Conservation (phyloP, 2,888 invertebrate species). For the Cabera pusaria region DNA sequence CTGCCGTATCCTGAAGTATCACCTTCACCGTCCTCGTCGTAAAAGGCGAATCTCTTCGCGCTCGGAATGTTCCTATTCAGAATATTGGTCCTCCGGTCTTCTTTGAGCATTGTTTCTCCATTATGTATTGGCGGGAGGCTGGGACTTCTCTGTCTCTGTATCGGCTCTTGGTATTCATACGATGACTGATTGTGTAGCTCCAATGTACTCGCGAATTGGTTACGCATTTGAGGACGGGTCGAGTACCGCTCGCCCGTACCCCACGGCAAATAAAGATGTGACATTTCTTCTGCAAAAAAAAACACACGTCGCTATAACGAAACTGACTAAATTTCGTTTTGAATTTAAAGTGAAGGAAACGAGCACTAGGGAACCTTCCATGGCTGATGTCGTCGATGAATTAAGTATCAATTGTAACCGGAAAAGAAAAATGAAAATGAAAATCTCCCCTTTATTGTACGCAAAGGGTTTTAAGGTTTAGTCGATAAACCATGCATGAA, state of each 20-base stretch:
- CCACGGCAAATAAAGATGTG: conserved; percentile 90
- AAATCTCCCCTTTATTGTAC: conserved; percentile 57
- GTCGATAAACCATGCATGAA: conserved; percentile 65
- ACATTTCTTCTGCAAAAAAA: conserved; percentile 89
- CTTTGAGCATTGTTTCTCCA: conserved; percentile 57
- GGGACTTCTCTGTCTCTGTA: conserved; percentile 84
- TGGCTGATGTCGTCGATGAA: conserved; percentile 58
- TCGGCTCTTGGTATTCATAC: conserved; percentile 70
- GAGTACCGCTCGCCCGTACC: conserved; percentile 81
- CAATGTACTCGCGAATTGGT: conserved; percentile 75
- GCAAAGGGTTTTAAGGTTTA: conserved; percentile 72
- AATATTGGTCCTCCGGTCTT: conserved; percentile 55
- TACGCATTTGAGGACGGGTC: conserved; percentile 67
- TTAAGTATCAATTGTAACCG: conserved; percentile 49
- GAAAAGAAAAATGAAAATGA: conserved; percentile 54
- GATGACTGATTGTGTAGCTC: conserved; percentile 72
- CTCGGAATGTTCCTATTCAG: conserved; percentile 69
- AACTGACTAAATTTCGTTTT: neutral
- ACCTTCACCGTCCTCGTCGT: conserved; percentile 84
- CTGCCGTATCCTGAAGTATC: conserved; percentile 94
- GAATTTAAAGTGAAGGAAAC: conserved; percentile 19
- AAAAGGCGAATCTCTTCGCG: conserved; percentile 73
- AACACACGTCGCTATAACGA: conserved; percentile 5
- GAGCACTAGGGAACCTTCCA: conserved; percentile 55
- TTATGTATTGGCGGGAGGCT: conserved; percentile 87